phyloP scores from a whole-genome alignment of 2,888 invertebrate species.

The Coleophora deauratella region DNA sequence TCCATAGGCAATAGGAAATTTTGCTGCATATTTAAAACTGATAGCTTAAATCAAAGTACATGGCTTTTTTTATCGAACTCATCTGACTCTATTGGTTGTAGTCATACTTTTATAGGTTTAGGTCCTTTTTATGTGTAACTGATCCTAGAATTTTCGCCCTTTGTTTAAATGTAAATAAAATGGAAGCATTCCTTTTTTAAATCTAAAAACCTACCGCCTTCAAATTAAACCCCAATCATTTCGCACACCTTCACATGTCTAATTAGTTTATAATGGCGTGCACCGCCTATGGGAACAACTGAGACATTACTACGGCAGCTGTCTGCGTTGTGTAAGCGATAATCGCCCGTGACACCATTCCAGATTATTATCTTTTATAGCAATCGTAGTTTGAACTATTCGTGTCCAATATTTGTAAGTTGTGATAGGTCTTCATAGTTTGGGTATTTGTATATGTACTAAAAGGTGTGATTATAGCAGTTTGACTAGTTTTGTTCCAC shows the following conservation, averaged over 20 bases:
- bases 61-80: too few species aligned
- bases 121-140: too few species aligned
- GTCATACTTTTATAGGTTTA: too few species aligned
- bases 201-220: neutral
- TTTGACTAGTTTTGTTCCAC: constrained; percentile 13
- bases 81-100: too few species aligned
- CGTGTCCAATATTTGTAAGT: neutral
- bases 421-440: neutral
- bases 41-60: too few species aligned
- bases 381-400: constrained; percentile 21
- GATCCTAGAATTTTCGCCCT: too few species aligned
- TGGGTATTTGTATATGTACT: constrained; percentile 12
- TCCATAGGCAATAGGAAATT: too few species aligned
- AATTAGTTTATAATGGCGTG: constrained; percentile 53
- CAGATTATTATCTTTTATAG: constrained; percentile 28
- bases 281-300: constrained; percentile 47
- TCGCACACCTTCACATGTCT: constrained; percentile 18
- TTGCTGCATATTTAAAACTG: too few species aligned
- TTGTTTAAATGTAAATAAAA: too few species aligned
- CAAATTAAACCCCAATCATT: neutral
- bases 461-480: constrained; percentile 15
- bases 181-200: too few species aligned
- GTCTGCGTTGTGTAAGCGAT: constrained; percentile 50
- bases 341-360: constrained; percentile 57
- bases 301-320: constrained; percentile 33